Percentiles rank a stretch among this genome's conserved stretches.
These are phyloP conservation scores for Daphoenositta chrysoptera DNA, from an alignment of 2,113 vertebrate species.

Conservation along the genomic window DNA sequence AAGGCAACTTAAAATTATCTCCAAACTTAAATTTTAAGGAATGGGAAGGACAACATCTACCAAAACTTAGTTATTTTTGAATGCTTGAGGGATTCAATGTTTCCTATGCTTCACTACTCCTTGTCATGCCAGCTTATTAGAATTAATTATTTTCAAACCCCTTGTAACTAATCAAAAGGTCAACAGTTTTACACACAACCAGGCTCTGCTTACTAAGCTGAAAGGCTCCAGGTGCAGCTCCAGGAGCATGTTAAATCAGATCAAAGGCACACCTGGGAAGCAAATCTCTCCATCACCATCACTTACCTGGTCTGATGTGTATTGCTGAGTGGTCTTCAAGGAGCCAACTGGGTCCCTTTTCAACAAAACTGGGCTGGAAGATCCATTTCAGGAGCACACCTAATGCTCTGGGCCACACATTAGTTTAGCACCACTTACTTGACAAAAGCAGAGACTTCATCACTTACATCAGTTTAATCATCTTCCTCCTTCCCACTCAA, in stretches of 20 bases:
- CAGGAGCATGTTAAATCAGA: background rate
- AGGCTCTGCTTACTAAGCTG: background rate
- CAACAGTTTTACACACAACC: background rate
- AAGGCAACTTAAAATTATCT: background rate
- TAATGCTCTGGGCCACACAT: no score
- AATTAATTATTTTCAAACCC: background rate
- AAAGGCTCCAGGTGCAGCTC: background rate
- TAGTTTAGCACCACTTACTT: background rate
- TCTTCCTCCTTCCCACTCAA: background rate
- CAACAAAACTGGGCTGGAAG: background rate
- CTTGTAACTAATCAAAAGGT: background rate
- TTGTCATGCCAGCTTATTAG: background rate
- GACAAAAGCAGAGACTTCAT: background rate
- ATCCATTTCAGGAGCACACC: background rate
- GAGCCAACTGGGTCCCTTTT: background rate
- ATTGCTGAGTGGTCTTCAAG: background rate
- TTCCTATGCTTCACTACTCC: background rate
- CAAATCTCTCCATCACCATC: background rate
- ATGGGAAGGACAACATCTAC: background rate
- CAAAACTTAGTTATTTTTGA: background rate
- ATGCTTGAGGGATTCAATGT: background rate
- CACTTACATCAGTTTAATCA: background rate
- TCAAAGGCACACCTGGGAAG: background rate
- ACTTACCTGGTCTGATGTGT: background rate
- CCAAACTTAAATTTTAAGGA: background rate